Base-by-base conservation (phyloP, 2,797 vertebrate species). In the Lithobates pipiens region DNA sequence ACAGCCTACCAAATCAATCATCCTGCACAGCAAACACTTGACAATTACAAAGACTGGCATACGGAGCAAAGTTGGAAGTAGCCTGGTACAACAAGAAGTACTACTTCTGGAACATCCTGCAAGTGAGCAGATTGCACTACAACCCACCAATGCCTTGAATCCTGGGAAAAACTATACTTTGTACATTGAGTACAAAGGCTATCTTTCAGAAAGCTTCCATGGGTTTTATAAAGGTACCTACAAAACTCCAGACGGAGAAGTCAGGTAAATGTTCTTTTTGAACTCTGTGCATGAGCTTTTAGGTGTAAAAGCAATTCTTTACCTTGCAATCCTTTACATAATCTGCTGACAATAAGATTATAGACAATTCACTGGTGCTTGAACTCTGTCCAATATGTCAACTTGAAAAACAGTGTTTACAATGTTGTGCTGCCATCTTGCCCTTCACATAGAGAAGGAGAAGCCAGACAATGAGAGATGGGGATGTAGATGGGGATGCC, bases 211-310 rank as follows among this genome's bases (percentile, higher is more conserved):
- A 77, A 96, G 91, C 88, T 97, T 93, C 86, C 95, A 93, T 0
- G 98, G 97, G 10, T 98, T 99, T 90, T 98, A 99, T 89, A 97
- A 96, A 90, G 95, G 98, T 93, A 96, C 92, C 85, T 98, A 98
- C 90, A 94, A 92, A 88, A 96, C 95, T 82, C 93, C 89, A 70
- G 92, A 91, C 0, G 97, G 97, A 34, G 95, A 97, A 36, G 88
- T 93, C 85, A 94, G 96, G 97, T 98, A 93, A 91, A 90, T 11
- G 9, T 32, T 11, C 2, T 57, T n/a, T 32, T 61, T 10, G 34
- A 13, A 5, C 2, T n/a, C 2, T 9, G 23, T 61, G 54, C 21
- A n/a, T 61, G 6, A 61, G 21, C 21, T 61, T 1, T 23, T 6
- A 21, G 3, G 16, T 21, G 1, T 5, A 15, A 16, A 54, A 21